A percentile compares a stretch with the other conserved stretches of the same genome.
phyloP scores from a whole-genome alignment of 2,797 vertebrate species.

The Sorex maritimensis region DNA sequence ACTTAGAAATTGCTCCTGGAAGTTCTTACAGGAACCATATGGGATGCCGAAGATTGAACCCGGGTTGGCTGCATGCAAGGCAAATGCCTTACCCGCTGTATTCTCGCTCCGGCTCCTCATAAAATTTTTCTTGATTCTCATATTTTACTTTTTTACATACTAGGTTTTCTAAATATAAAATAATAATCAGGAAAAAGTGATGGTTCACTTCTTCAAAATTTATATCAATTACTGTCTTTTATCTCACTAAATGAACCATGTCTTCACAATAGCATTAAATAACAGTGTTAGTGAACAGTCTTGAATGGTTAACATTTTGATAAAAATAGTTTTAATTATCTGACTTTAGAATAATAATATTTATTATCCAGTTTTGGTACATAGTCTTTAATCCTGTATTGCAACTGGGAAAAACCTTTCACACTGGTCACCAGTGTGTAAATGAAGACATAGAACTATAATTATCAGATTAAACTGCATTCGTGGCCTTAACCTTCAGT shows the following conservation, averaged over 20 bases:
- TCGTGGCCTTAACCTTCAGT: neutral
- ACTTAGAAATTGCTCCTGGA: too few species aligned
- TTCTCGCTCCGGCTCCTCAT: too few species aligned
- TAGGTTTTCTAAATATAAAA: conserved; percentile 21
- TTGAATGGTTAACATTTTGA: neutral
- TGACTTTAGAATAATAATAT: conserved; percentile 24
- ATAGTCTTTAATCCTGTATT: neutral
- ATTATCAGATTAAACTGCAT: neutral
- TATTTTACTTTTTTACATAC: too few species aligned
- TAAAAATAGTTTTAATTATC: conserved; percentile 4
- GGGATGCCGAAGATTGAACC: too few species aligned
- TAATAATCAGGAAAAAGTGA: conserved; percentile 22
- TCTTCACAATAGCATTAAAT: neutral
- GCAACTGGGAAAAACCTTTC: conserved; percentile 1
- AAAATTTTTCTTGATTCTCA: too few species aligned
- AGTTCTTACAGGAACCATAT: too few species aligned
- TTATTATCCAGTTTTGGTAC: neutral
- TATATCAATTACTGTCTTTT: neutral
- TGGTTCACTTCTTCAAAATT: neutral
- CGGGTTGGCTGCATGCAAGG: too few species aligned
- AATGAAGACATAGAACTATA: neutral
- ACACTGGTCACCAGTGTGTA: neutral
- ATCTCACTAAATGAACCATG: neutral
- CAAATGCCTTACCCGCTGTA: too few species aligned
- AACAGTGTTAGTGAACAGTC: neutral